Conservation (phyloP, 2,113 vertebrate species). For the Microcebus griseorufus region DNA sequence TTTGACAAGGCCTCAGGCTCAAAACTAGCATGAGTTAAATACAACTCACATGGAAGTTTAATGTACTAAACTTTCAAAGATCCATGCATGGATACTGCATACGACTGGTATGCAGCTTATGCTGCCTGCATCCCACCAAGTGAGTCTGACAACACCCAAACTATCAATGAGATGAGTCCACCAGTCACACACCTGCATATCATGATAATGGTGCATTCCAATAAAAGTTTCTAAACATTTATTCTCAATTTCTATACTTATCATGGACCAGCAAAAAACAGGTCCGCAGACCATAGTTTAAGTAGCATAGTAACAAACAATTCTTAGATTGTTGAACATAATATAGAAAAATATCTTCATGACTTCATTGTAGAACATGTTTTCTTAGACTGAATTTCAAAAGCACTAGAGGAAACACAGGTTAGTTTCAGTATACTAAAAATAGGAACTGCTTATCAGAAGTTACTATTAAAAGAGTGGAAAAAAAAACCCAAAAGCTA, state of each 20-base stretch:
- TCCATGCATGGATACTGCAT: no score
- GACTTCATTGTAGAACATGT: background rate
- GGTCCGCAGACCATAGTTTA: background rate
- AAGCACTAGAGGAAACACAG: background rate
- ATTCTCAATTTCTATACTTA: background rate
- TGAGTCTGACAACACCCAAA: background rate
- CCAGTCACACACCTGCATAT: background rate
- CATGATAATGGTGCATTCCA: no score
- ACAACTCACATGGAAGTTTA: no score
- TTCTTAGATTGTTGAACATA: background rate
- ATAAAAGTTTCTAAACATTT: background rate
- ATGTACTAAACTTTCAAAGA: background rate
- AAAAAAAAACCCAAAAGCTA: background rate
- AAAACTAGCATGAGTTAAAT: no score
- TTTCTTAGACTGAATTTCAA: constrained; percentile 3
- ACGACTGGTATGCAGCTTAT: background rate
- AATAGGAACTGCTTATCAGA: background rate
- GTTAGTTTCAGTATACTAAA: background rate
- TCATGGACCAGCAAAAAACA: background rate
- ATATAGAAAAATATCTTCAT: background rate
- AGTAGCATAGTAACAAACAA: background rate
- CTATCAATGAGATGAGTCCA: background rate
- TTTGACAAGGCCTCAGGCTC: no score
- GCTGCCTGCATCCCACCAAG: background rate
- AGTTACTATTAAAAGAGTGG: background rate